Evolutionary conservation across 2,113 vertebrate genomes (phyloP), one percentile per base, ranked within the genome.

Genomic region (Seriola aureovittata): DNA sequence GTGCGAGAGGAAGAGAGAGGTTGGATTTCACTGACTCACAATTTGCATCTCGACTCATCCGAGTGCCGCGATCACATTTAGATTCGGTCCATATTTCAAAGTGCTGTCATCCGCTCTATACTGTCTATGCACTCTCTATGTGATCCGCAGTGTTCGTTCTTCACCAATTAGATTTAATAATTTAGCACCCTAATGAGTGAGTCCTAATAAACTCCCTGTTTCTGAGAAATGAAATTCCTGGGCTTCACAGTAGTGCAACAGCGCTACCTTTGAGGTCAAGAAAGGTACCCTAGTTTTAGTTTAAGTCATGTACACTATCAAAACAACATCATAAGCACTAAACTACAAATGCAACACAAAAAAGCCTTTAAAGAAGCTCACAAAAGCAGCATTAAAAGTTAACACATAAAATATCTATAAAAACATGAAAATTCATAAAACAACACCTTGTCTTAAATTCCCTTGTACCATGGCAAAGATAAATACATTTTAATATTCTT

Each of bases 331-430:
- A 71, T 80, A 80, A 76, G 85, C 85, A 92, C 90, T 85, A 89
- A 87, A 94, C 86, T 82, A 93, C 85, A 79, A 90, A 92, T 77
- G 82, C 85, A 88, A 92, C 90, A 93, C 87, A 93, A 94, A 94
- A 95, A 90, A 82, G 82, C 85, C 88, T 87, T 91, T 91, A 29
- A 93, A 91, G 83, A 92, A 85, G 85, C 85, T 88, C 89, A 94
- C 90, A 88, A 88, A 95, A 94, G 93, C 89, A 93, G 92, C 93
- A 91, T 88, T 91, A 86, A 89, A 91, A 93, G 74, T 85, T 65
- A 84, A 76, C 88, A 94, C 87, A 69, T 89, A 85, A 92, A 93
- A 89, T 89, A 90, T 85, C 79, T 89, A 91, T 91, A 91, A 93
- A 92, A 94, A 88, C 80, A 88, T 34, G 70, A 82, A 90, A 84